Base-by-base conservation (phyloP, 1,140 invertebrate species). In the Elysia chlorotica region DNA sequence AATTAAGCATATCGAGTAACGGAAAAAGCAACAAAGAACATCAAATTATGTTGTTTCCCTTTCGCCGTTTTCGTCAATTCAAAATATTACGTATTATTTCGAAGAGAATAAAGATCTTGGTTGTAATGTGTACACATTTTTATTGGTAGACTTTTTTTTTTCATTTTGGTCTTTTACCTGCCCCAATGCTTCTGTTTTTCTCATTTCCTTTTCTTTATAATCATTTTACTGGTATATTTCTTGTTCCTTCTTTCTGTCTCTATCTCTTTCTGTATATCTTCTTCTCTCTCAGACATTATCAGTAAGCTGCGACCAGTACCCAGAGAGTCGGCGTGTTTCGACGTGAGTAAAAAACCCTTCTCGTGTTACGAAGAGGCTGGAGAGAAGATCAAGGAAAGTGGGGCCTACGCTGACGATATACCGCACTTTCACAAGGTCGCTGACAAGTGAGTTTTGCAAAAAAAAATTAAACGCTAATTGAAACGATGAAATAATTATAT, bases 271-370 rank as follows among this genome's bases (percentile, higher is more conserved):
- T 17, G 21, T 66, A n/a, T 21, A 41, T 37, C 4, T 36, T 36
- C 0, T 41, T 23, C 23, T n/a, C 4, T 21, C 36, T 25, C 69
- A 75, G 74, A 65, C 37, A 65, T 75, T 10, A 69, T 75, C 37
- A 65, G 71, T 28, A 62, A 41, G 5, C 68, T 75, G 54, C 4
- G 31, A 5, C 63, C 74, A 1, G 63, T 75, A 19, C 28, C 41
- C 19, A 37, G 23, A 1, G 68, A 75, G 30, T 75, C 74, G 0
- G 10, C 28, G 1, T 75, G 74, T 35, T 71, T 75, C 63, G 23
- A 17, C 0, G 36, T 62, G 33, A 36, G 14, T 48, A 63, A 71
- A n/a, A 10, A 35, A 2, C 23, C 48, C 59, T 71, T 65, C 31
- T 33, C 57, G 35, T 75, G 74, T 38, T 75, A 66, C 68, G n/a